Percentiles rank a stretch among this genome's conserved stretches.
Evolutionary conservation across 2,113 vertebrate species (phyloP).

Genomic region (Bubo scandiacus): DNA sequence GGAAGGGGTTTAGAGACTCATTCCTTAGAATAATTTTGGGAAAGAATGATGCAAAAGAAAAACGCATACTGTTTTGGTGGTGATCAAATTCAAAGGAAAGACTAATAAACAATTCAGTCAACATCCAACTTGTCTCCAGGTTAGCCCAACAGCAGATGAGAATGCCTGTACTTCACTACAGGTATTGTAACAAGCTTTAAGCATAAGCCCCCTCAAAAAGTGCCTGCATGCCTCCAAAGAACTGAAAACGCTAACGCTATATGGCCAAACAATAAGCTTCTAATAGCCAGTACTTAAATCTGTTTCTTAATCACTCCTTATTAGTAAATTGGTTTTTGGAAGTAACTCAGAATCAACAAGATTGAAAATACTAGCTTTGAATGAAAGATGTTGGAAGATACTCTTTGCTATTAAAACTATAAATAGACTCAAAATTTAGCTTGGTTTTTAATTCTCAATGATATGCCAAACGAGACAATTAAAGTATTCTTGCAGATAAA

Average conservation of each 20-base stretch:
- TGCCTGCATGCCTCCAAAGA: background rate
- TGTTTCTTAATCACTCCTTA: constrained; percentile 1
- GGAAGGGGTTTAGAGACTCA: background rate
- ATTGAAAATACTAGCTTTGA: background rate
- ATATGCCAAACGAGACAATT: background rate
- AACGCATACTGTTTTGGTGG: background rate
- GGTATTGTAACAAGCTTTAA: background rate
- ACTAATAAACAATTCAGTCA: background rate
- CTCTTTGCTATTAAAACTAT: background rate
- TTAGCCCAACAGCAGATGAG: background rate
- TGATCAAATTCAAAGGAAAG: background rate
- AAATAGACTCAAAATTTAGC: background rate
- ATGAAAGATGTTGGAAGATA: background rate
- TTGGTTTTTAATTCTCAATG: background rate
- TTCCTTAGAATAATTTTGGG: background rate
- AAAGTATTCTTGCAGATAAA: background rate
- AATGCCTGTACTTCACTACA: background rate
- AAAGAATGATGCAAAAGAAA: background rate
- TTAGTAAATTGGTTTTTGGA: background rate
- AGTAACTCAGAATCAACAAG: background rate
- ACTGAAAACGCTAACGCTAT: background rate
- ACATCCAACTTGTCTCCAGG: background rate
- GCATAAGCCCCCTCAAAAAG: background rate
- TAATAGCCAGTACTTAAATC: background rate
- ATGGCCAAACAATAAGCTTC: background rate